Evolutionary conservation across 1,140 invertebrate species (phyloP).

Genomic region (Drosophila ficusphila): DNA sequence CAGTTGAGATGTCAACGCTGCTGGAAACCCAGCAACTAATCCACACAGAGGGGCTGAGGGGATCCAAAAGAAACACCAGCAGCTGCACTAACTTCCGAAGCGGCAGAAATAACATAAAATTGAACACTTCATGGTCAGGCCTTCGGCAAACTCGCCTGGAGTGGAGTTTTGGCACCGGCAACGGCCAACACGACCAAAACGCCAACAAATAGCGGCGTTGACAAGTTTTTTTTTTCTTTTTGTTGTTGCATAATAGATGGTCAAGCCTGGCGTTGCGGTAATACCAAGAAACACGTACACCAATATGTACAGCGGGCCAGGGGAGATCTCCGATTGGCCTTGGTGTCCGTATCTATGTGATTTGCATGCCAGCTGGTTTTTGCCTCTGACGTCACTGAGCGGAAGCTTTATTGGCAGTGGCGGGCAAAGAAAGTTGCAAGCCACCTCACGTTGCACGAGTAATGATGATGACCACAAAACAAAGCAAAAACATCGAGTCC

Average conservation of each 20-base stretch:
- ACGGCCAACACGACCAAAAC: conserved; percentile 10
- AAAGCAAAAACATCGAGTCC: background rate
- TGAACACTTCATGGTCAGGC: conserved; percentile 59
- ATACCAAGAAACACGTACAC: conserved; percentile 62
- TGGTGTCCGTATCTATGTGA: conserved; percentile 25
- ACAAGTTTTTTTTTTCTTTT: conserved; percentile 23
- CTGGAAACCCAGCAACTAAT: conserved; percentile 56
- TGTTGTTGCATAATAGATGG: conserved; percentile 64
- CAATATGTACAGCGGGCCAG: conserved; percentile 25
- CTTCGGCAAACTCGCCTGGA: conserved; percentile 17
- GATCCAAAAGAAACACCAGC: conserved; percentile 19
- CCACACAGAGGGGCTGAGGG: background rate
- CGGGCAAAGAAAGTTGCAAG: conserved; percentile 32
- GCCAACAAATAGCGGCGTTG: conserved; percentile 17
- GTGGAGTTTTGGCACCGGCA: conserved; percentile 48
- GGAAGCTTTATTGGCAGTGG: conserved; percentile 36
- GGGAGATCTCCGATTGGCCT: conserved; percentile 32
- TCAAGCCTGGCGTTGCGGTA: conserved; percentile 62
- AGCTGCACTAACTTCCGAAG: conserved; percentile 65
- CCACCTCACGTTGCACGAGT: conserved; percentile 16
- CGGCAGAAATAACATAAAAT: conserved; percentile 57
- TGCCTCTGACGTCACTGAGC: conserved; percentile 39
- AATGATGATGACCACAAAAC: background rate
- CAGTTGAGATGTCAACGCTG: conserved; percentile 40
- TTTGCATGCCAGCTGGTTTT: conserved; percentile 49